Evolutionary conservation across 2,888 invertebrate species (phyloP).

Genomic region (Drosophila colorata): DNA sequence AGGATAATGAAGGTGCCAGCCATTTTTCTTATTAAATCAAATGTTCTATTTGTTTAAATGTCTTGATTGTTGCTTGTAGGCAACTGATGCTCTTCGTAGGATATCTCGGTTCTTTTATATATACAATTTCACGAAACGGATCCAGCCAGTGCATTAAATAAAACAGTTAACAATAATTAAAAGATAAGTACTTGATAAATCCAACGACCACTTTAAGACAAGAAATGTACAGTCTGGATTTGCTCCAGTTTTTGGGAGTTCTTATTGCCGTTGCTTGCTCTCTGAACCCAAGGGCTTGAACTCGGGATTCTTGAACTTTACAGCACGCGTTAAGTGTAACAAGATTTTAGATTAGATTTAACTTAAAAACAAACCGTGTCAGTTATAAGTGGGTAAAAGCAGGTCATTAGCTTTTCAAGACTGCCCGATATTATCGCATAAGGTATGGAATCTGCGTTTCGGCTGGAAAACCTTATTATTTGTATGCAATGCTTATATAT

Average conservation of each 20-base stretch:
- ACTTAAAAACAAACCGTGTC: not conserved
- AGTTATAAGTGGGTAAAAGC: not conserved
- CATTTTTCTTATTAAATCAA: conserved; percentile 12
- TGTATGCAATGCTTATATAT: not conserved
- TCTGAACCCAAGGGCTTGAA: not conserved
- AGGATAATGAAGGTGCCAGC: conserved; percentile 12
- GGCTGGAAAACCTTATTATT: not conserved
- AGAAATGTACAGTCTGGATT: not conserved
- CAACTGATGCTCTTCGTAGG: conserved; percentile 10
- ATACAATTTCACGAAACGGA: not conserved
- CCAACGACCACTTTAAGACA: not conserved
- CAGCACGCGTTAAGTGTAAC: not conserved
- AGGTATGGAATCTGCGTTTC: too few species aligned
- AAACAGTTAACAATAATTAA: not conserved
- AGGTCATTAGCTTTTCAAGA: not conserved
- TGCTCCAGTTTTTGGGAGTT: not conserved
- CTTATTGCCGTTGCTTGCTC: not conserved
- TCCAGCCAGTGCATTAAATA: not conserved
- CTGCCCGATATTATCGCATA: not conserved
- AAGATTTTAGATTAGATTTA: conserved; percentile 1
- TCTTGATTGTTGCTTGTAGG: not conserved
- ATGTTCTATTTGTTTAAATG: not conserved
- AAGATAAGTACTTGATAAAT: not conserved
- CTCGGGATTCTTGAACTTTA: not conserved
- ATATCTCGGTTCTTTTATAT: conserved; percentile 5